phyloP scores from a whole-genome alignment of 37 sponge, comb jelly and placozoan species.

The Axinella damicornis region DNA sequence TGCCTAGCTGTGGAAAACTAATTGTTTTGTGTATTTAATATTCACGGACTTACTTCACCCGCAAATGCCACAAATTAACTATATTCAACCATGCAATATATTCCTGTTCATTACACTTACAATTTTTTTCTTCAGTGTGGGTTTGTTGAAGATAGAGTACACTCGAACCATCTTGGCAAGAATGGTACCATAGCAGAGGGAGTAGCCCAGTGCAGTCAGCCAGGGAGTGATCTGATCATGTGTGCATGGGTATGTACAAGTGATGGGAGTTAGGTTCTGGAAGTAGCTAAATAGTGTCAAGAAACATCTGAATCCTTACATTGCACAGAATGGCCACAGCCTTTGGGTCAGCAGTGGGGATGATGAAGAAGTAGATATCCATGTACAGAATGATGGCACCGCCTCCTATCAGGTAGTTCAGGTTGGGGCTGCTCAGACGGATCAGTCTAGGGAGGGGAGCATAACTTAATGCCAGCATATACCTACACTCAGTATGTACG shows the following conservation, averaged over 20 bases:
- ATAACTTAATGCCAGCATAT: too few relatives aligned
- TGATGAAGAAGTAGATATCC: not conserved
- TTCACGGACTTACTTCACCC: too few relatives aligned
- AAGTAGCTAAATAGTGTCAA: too few relatives aligned
- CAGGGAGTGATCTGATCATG: not conserved
- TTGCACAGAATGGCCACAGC: not conserved
- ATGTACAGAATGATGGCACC: constrained; percentile 20
- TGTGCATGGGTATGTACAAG: not conserved
- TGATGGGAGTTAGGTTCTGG: not conserved
- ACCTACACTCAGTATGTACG: too few relatives aligned
- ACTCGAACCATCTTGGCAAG: constrained; percentile 26
- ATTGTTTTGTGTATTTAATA: too few relatives aligned
- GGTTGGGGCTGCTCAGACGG: not conserved
- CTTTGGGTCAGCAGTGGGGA: not conserved
- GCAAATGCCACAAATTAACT: too few relatives aligned
- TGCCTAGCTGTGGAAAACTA: too few relatives aligned
- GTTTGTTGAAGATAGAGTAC: constrained; percentile 12
- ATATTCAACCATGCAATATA: too few relatives aligned
- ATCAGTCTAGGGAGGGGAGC: too few relatives aligned
- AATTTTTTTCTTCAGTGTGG: too few relatives aligned
- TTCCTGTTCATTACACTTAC: too few relatives aligned
- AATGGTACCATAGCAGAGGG: constrained; percentile 25
- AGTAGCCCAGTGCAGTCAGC: constrained; percentile 9
- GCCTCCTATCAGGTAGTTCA: constrained; percentile 12
- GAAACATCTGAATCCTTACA: not conserved